Evolutionary conservation across 2,113 vertebrate genomes (phyloP), one percentile per base, ranked within the genome.

Genomic region (Rousettus leschenaultii): DNA sequence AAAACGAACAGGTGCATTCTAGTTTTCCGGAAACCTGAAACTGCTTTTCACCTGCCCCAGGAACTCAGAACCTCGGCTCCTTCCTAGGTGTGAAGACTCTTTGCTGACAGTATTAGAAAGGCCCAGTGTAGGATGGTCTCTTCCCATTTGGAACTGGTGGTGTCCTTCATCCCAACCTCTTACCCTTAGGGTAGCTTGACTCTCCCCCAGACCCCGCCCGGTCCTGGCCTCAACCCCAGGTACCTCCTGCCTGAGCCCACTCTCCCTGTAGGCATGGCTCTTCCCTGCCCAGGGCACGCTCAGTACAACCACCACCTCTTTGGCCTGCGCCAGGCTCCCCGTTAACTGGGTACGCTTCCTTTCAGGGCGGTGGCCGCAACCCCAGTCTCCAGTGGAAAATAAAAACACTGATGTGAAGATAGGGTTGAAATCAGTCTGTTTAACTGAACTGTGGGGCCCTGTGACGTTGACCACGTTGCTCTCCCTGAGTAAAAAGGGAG

Each of bases 231-330:
- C 13, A 9, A 59, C 12, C 28, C 16, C 22, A 3, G 26, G 6
- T 19, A 57, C 35, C 18, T 77, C 70, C 87, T 75, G 19, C 38
- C 7, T 24, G 38, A 82, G 71, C 61, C 70, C 18, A 15, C 85
- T 21, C 1, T 0, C 63, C 55, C 35, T 26, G 6, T 28, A 53
- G 7, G 7, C n/a, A 2, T 0, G 0, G 7, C 10, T 45, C 43
- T 53, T 91, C 35, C 59, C 12, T 53, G 5, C 48, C 33, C 53
- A 28, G 33, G 21, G 38, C 89, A 38, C 0, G 0, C 84, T 53
- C 24, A 12, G 15, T 33, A 19, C 1, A 24, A 65, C 48, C 21
- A 6, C 51, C 13, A 11, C 22, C 66, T 82, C 75, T 0, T 1
- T n/a, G 48, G 53, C 38, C 48, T 30, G 16, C 26, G 33, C 26